Evolutionary conservation across 2,888 invertebrate genomes (phyloP).

Genomic region (Timandra comae): DNA sequence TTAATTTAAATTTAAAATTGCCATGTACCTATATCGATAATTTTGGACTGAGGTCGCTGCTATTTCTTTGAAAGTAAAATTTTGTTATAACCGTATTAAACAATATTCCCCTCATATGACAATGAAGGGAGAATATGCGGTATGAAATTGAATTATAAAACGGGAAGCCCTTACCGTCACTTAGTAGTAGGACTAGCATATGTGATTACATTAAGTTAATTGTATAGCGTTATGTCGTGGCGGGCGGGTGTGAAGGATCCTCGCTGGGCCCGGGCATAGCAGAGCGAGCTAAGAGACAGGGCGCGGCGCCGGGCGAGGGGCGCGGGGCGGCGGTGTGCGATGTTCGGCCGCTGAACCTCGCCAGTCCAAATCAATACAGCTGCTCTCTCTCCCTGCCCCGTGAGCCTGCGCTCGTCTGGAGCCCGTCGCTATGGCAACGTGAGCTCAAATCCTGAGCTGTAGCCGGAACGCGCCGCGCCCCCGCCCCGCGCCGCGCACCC

Average conservation of each 20-base stretch:
- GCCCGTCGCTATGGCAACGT: conserved; percentile 67
- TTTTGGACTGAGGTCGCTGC: too few relatives aligned
- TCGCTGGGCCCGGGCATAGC: conserved; percentile 5
- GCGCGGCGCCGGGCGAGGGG: conserved; percentile 21
- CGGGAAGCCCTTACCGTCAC: too few relatives aligned
- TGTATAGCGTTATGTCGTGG: conserved; percentile 6
- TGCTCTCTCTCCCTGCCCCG: conserved; percentile 70
- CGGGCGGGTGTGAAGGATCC: not conserved
- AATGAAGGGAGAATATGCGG: too few relatives aligned
- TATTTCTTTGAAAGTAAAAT: too few relatives aligned
- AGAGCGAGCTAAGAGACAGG: not conserved
- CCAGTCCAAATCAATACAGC: conserved; percentile 77
- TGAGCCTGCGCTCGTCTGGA: conserved; percentile 50
- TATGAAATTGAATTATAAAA: too few relatives aligned
- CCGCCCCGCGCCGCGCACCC: conserved; percentile 16
- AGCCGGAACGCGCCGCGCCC: conserved; percentile 27
- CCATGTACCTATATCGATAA: too few relatives aligned
- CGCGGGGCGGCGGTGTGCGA: conserved; percentile 35
- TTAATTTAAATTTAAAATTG: too few relatives aligned
- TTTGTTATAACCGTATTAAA: too few relatives aligned
- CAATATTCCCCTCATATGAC: too few relatives aligned
- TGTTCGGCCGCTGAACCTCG: conserved; percentile 64
- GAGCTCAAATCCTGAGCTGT: conserved; percentile 40
- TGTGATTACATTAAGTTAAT: conserved; percentile 5
- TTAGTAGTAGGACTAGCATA: conserved; percentile 2